Evolutionary conservation across 1,140 invertebrate species (phyloP).

Genomic region (Trichomalopsis sarcophagae): DNA sequence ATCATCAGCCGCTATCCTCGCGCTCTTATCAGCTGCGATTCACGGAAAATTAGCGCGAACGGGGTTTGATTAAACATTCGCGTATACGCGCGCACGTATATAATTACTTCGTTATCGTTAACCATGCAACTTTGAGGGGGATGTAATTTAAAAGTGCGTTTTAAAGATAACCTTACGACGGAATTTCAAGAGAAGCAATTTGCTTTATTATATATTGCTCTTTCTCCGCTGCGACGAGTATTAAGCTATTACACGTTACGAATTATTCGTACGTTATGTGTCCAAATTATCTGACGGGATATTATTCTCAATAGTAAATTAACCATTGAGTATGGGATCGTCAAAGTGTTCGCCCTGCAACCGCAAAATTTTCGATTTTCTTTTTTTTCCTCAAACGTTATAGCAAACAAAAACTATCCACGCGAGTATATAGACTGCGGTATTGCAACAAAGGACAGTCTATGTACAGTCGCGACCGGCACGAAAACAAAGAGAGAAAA

Average conservation of each 20-base stretch:
- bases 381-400: neutral
- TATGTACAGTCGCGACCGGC: no score
- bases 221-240: neutral
- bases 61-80: conserved; percentile 22
- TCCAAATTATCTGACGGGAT: no score
- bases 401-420: neutral
- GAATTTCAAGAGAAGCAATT: conserved; percentile 11
- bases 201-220: neutral
- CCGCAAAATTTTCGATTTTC: neutral
- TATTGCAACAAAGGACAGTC: no score
- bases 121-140: neutral
- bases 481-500: neutral
- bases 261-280: neutral
- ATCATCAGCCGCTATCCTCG: neutral
- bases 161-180: neutral
- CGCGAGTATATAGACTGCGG: neutral
- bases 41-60: conserved; percentile 4
- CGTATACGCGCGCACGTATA: neutral
- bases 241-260: neutral
- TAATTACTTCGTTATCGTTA: conserved; percentile 29
- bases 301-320: no score
- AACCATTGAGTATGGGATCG: neutral
- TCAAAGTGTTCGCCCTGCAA: neutral
- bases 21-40: neutral
- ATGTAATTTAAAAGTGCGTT: conserved; percentile 1